Evolutionary conservation across 1,140 invertebrate genomes (phyloP).

Genomic region (Ceratina japonica): DNA sequence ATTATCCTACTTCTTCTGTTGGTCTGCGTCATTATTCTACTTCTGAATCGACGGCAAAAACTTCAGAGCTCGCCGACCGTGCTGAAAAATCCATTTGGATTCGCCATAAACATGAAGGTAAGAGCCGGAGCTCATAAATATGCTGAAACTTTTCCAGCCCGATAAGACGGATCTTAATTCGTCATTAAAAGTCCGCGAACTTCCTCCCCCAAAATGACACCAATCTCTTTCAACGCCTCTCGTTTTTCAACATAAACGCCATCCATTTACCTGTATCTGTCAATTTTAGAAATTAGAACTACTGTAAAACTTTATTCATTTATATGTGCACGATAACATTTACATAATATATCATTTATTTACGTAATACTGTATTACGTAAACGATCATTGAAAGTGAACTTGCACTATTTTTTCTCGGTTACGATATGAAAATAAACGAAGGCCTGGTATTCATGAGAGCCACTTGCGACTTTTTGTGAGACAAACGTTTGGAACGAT

Average conservation of each 20-base stretch:
- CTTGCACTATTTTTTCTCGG: too few relatives aligned
- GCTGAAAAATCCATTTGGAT: slow-evolving; percentile 83
- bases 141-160: slow-evolving; percentile 30
- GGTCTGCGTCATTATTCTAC: slow-evolving; percentile 84
- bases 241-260: neutral
- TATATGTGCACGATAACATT: too few relatives aligned
- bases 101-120: slow-evolving; percentile 86
- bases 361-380: too few relatives aligned
- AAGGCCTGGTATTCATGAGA: too few relatives aligned
- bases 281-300: too few relatives aligned
- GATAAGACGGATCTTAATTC: slow-evolving; percentile 40
- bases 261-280: too few relatives aligned
- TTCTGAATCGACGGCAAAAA: slow-evolving; percentile 84
- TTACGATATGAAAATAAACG: neutral
- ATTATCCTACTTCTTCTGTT: slow-evolving; percentile 85
- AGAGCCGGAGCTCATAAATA: slow-evolving; percentile 36
- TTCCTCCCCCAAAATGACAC: neutral
- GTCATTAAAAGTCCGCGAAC: slow-evolving; percentile 40
- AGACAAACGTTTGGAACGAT: neutral
- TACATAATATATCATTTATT: too few relatives aligned
- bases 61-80: slow-evolving; percentile 83
- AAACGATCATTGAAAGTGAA: too few relatives aligned
- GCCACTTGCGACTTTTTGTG: too few relatives aligned
- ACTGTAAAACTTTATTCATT: too few relatives aligned
- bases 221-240: neutral